A percentile compares a stretch with the other conserved stretches of the same genome.
Conservation (phyloP, 1,140 invertebrate species). For the Trachymyrmex septentrionalis region DNA sequence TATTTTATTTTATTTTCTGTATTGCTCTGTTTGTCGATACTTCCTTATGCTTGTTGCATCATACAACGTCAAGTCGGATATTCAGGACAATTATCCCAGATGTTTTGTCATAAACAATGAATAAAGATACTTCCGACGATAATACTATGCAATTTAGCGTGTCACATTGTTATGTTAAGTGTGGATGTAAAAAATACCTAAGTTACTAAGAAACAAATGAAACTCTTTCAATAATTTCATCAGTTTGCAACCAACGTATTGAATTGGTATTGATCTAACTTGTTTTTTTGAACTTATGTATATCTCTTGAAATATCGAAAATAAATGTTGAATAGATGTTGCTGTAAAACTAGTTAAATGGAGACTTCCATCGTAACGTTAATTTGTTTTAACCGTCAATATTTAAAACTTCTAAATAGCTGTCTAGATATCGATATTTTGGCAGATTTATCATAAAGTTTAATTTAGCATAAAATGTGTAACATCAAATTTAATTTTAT, state of each 20-base stretch:
- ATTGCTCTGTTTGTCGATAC: not conserved
- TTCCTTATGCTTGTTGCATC: not conserved
- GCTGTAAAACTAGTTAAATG: not conserved
- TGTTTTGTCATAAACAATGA: not conserved
- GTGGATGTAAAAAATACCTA: not conserved
- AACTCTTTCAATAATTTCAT: not conserved
- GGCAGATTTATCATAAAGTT: not conserved
- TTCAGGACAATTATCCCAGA: not conserved
- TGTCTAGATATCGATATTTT: not conserved
- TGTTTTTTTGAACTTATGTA: not conserved
- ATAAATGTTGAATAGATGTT: not conserved
- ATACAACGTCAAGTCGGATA: too few species aligned
- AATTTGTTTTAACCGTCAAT: not conserved
- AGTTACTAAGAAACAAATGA: not conserved
- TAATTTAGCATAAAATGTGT: not conserved
- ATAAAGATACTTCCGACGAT: not conserved
- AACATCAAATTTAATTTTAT: not conserved
- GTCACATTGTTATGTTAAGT: not conserved
- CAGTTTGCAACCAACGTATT: not conserved
- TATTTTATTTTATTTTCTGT: not conserved
- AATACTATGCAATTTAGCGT: not conserved
- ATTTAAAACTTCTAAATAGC: not conserved
- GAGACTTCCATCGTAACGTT: not conserved
- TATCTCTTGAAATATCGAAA: not conserved
- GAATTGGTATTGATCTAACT: too few species aligned